Evolutionary conservation across 1,140 invertebrate genomes (phyloP).

Genomic region (Zaprionus nigranus): DNA sequence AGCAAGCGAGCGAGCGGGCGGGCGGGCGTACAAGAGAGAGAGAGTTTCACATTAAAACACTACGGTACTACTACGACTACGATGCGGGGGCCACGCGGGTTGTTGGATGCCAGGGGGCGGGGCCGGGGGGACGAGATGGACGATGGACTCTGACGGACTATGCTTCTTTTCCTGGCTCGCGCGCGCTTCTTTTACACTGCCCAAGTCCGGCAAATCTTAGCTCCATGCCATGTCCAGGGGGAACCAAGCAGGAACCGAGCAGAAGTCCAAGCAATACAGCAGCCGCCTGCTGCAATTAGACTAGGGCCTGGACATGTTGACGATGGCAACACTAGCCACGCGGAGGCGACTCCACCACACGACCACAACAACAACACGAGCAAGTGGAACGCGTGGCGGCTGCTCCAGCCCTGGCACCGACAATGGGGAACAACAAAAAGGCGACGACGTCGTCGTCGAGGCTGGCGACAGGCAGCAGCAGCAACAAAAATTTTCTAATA

Average conservation of each 20-base stretch:
- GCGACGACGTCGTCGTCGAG: conserved; percentile 18
- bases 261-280: not conserved
- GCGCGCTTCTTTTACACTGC: conserved; percentile 50
- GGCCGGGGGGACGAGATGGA: conserved; percentile 3
- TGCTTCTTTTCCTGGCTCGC: conserved; percentile 54
- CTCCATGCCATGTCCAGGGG: conserved; percentile 28
- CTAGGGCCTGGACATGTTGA: conserved; percentile 28
- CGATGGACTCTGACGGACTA: conserved; percentile 50
- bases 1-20: conserved; percentile 42
- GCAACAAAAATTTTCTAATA: conserved; percentile 44
- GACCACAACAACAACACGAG: conserved; percentile 13
- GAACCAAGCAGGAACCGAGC: not conserved
- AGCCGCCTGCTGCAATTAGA: conserved; percentile 12
- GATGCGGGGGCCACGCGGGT: conserved; percentile 14
- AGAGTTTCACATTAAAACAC: conserved; percentile 66
- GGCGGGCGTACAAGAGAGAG: conserved; percentile 50
- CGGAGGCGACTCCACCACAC: conserved; percentile 30
- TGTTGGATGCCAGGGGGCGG: conserved; percentile 31
- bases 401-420: conserved; percentile 19
- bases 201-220: conserved; percentile 51
- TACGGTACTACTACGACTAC: conserved; percentile 45
- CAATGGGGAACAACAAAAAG: conserved; percentile 2
- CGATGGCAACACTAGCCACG: conserved; percentile 47
- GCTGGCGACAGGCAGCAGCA: conserved; percentile 28
- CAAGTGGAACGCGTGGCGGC: conserved; percentile 25